A percentile compares a stretch with the other conserved stretches of the same genome.
These are phyloP conservation scores for Ovibos moschatus DNA, from an alignment of 2,113 vertebrate genomes.

Conservation along the genomic window DNA sequence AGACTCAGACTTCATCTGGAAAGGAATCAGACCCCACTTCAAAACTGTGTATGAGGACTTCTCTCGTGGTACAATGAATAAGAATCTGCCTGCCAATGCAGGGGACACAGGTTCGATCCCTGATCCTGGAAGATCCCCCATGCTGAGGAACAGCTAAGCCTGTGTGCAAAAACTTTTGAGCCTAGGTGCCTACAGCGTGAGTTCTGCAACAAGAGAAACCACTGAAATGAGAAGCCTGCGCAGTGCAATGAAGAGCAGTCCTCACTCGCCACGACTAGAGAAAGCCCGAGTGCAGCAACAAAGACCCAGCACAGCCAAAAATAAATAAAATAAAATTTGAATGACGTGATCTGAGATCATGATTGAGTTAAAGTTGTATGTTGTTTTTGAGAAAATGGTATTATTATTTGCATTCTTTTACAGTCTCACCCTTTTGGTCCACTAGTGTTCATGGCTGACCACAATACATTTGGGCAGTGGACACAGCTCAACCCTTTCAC, in stretches of 20 bases:
- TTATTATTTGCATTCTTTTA: rapidly evolving
- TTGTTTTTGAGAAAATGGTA: not conserved
- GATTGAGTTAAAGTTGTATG: rapidly evolving
- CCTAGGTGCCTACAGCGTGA: not conserved
- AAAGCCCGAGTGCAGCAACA: not conserved
- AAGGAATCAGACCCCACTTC: too few species aligned
- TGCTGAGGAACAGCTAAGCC: not conserved
- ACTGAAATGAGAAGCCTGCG: rapidly evolving
- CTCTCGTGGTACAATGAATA: not conserved
- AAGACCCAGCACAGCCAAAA: not conserved
- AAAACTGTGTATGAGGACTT: not conserved
- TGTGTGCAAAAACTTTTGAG: not conserved
- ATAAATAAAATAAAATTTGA: not conserved
- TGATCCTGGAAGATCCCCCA: not conserved
- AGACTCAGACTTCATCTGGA: not conserved
- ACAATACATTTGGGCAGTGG: rapidly evolving
- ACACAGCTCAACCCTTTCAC: not conserved
- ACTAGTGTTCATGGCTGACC: rapidly evolving
- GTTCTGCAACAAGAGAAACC: not conserved
- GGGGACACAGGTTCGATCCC: not conserved
- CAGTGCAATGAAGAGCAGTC: not conserved
- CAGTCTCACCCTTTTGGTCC: not conserved
- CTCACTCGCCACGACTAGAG: rapidly evolving
- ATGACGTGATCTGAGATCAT: not conserved
- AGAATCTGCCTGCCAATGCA: not conserved